These are phyloP conservation scores for Lepus townsendii DNA, from an alignment of 2,797 vertebrate genomes.

Conservation along the genomic window DNA sequence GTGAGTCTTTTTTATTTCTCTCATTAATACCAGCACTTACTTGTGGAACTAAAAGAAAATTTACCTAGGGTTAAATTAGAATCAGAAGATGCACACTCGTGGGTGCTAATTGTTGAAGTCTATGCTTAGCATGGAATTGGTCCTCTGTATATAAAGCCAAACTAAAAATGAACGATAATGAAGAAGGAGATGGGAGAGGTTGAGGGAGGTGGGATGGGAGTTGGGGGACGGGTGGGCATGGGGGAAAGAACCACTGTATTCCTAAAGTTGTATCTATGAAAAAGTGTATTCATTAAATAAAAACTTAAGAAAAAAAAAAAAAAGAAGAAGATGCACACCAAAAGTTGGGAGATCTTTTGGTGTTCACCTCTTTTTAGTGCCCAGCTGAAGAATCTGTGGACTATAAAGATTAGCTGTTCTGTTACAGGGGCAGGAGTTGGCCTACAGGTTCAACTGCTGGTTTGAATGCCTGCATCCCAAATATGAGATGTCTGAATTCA, in stretches of 20 bases:
- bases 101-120: no score
- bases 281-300: no score
- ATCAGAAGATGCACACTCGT: neutral
- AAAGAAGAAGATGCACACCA: neutral
- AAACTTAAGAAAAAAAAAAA: neutral
- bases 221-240: no score
- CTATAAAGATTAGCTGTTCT: slow-evolving; percentile 13
- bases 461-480: no score
- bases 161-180: no score
- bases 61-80: neutral
- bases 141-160: no score
- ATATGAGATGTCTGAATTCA: no score
- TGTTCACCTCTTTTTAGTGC: neutral
- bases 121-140: no score
- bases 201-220: no score
- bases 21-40: slow-evolving; percentile 15
- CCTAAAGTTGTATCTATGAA: neutral
- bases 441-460: no score
- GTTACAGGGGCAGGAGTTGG: neutral
- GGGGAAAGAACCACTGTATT: no score
- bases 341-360: neutral
- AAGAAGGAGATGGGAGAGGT: no score
- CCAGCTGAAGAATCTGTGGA: neutral
- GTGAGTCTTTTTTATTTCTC: slow-evolving; percentile 53
- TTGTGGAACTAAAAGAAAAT: slow-evolving; percentile 34